phyloP scores from a whole-genome alignment of 2,113 vertebrate genomes.

The Paradoxurus hermaphroditus region DNA sequence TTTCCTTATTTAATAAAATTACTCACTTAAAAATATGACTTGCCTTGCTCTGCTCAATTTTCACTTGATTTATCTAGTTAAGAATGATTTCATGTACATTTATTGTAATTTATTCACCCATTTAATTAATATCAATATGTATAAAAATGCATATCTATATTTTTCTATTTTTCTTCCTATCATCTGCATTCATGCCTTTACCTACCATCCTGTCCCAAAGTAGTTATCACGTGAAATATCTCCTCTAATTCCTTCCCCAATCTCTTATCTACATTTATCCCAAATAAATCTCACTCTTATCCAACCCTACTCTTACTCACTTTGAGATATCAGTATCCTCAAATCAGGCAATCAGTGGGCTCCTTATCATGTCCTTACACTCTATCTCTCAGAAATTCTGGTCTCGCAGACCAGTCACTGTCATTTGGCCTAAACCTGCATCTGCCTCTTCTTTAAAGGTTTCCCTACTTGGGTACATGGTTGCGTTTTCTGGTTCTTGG shows the following conservation, averaged over 20 bases:
- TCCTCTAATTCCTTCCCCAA: background rate
- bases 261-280: background rate
- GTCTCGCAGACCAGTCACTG: background rate
- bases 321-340: background rate
- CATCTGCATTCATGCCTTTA: background rate
- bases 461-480: background rate
- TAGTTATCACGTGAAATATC: background rate
- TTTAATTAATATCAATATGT: background rate
- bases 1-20: background rate
- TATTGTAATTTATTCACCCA: background rate
- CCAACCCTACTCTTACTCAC: background rate
- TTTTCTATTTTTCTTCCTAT: background rate
- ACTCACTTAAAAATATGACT: background rate
- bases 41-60: background rate
- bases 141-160: background rate
- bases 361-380: background rate
- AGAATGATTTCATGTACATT: background rate
- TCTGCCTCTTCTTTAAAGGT: background rate
- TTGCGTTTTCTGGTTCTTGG: background rate
- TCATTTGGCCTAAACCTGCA: background rate
- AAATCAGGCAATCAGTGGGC: accelerated
- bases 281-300: background rate
- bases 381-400: background rate
- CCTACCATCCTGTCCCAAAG: background rate
- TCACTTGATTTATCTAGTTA: background rate